Evolutionary conservation across 2,888 invertebrate species (phyloP), one percentile per base, ranked within the genome.

Genomic region (Agrotis clavis): DNA sequence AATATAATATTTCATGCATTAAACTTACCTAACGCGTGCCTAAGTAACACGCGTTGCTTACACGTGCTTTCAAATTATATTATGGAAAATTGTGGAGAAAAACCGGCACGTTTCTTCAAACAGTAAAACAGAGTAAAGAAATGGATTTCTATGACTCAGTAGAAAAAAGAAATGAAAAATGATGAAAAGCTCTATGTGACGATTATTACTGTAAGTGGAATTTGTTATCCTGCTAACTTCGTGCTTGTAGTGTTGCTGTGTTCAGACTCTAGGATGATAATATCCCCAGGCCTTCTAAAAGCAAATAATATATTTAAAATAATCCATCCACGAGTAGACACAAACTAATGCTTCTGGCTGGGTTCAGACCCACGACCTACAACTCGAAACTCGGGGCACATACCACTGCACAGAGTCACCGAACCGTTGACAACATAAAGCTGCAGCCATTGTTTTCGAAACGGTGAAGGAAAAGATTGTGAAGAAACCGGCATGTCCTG

Each of bases 61-160:
- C 71, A 74, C 78, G 71, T 77, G 71, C 47, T n/a, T 48, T 59
- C 45, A 61, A 30, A 62, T 62, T 13, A 53, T 51, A 62, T 62
- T 5, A 53, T 47, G 53, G 19, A 48, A 70, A 18, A 47, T 21
- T 18, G 25, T 47, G n/a, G 13, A n/a, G 19, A 62, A 67, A 70
- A 57, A 30, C 11, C 30, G 50, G 21, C 19, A 11, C 50, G 25
- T 69, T 62, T 50, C 18, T 50, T 25, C 19, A 68, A 61, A 21
- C 16, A 35, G 5, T 16, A 13, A 4, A 1, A 25, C 4, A 56
- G 30, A 56, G 14, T 25, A 47, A 57, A 16, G 1, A 50, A 19
- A 19, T 6, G 5, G 30, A 14, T 57, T 50, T 16, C 48, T 21
- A 68, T 14, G 50, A 30, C 6, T 54, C 14, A 19, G 5, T 14